Base-by-base conservation (phyloP, 1,140 invertebrate genomes). In the Listronotus bonariensis region DNA sequence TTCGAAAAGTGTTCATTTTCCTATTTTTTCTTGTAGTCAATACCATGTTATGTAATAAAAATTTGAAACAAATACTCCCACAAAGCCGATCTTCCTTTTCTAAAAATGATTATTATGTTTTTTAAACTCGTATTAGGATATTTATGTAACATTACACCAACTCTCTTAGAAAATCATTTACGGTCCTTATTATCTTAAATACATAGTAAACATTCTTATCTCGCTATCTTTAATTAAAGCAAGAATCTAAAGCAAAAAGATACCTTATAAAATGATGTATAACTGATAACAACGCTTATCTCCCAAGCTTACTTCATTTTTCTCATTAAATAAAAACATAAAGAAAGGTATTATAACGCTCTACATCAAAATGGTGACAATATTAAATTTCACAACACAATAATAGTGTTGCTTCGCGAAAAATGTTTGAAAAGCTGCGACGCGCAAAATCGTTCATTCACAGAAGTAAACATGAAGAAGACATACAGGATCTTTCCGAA, bases 391-490 rank as follows among this genome's bases (percentile, higher is more conserved):
- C 11, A 36, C 34, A 36, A 36, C 34, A 36, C 34, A 36, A 36
- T n/a, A 20, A 18, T 49, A 6, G 26, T 49, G 7, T 9, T 17
- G n/a, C 18, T 17, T n/a, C 8, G 5, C 20, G 31, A 42, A 64
- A 63, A 57, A 65, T 65, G 63, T 74, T 60, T 76, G 80, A 68
- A 77, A 82, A 71, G 77, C 76, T 76, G 71, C 69, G 64, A n/a
- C 26, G 58, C 9, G 67, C 67, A 1, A 68, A 68, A 15, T 65
- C 67, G 1, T 68, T 68, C 53, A 36, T 68, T 11, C 38, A 58
- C 17, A 64, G 49, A 32, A 48, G 31, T 10, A 68, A 48, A 18
- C 26, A 14, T 18, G 31, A 51, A 43, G 59, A 55, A 51, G 48
- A 64, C n/a, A 17, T 26, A 6, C 36, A 12, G 9, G 61, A 65